Evolutionary conservation across 2,797 vertebrate species (phyloP).

Genomic region (Peromyscus attwateri): DNA sequence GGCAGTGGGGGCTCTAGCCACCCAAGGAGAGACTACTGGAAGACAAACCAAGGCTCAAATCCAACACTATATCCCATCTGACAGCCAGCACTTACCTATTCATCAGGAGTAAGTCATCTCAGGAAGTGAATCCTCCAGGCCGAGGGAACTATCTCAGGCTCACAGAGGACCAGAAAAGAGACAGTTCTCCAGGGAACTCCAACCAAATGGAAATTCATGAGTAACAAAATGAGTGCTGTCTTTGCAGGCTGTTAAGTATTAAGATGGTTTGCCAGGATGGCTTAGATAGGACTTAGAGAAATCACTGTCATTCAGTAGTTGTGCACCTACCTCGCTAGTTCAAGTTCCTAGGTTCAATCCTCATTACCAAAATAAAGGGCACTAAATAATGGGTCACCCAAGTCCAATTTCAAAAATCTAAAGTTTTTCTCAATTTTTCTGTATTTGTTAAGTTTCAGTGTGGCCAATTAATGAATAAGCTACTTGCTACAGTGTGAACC

Average conservation of each 20-base stretch:
- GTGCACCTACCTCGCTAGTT: too few species aligned
- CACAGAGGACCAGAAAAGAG: neutral
- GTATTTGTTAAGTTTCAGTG: neutral
- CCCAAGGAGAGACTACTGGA: neutral
- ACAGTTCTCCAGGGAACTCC: neutral
- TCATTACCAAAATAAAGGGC: neutral
- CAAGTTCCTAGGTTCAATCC: neutral
- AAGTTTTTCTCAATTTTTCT: neutral
- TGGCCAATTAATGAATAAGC: neutral
- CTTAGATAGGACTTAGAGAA: neutral
- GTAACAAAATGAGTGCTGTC: neutral
- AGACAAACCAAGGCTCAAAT: neutral
- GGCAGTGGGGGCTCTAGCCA: too few species aligned
- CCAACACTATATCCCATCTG: neutral
- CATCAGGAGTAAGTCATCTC: neutral
- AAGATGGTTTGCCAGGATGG: neutral
- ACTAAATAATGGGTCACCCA: neutral
- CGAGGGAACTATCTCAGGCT: neutral
- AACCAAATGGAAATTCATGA: neutral
- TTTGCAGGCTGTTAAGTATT: neutral
- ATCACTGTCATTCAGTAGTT: neutral
- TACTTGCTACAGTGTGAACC: neutral
- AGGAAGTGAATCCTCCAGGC: neutral
- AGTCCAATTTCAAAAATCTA: neutral
- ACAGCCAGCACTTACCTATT: neutral